Percentiles rank a stretch among this genome's conserved stretches.
Conservation (phyloP, 2,888 invertebrate genomes). For the Therioaphis trifolii region DNA sequence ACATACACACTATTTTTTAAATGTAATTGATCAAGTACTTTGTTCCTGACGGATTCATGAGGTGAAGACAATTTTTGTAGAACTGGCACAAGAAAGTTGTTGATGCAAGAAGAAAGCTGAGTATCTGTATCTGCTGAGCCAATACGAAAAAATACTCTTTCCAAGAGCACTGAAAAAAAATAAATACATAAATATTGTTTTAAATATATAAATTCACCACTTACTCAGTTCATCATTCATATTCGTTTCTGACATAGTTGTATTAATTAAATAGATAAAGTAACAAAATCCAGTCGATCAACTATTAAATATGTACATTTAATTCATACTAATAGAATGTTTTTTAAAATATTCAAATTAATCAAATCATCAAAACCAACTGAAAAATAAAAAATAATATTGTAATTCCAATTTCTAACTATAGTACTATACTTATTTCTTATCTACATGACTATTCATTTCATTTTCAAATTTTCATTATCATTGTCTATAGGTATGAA, state of each 20-base stretch:
- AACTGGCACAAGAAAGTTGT: conserved; percentile 87
- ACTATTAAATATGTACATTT: background rate
- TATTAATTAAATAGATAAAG: background rate
- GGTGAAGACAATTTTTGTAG: conserved; percentile 89
- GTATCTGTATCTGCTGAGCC: conserved; percentile 92
- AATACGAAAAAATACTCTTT: conserved; percentile 87
- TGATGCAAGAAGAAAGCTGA: conserved; percentile 83
- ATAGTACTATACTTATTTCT: background rate
- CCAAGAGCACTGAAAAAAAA: conserved; percentile 79
- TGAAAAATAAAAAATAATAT: background rate
- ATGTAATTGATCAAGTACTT: conserved; percentile 70
- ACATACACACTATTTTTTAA: background rate
- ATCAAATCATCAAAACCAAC: background rate
- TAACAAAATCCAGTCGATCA: background rate
- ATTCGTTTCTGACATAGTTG: conserved; percentile 36
- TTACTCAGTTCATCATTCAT: conserved; percentile 60
- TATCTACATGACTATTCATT: background rate
- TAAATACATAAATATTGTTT: background rate
- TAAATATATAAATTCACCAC: background rate
- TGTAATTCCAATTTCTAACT: background rate
- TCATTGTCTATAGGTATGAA: conserved; percentile 44
- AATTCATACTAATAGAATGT: background rate
- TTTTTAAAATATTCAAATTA: background rate
- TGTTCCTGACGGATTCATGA: conserved; percentile 82
- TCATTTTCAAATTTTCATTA: conserved; percentile 47